Conservation (phyloP, 2,888 invertebrate species). For the Mylabris sibirica region DNA sequence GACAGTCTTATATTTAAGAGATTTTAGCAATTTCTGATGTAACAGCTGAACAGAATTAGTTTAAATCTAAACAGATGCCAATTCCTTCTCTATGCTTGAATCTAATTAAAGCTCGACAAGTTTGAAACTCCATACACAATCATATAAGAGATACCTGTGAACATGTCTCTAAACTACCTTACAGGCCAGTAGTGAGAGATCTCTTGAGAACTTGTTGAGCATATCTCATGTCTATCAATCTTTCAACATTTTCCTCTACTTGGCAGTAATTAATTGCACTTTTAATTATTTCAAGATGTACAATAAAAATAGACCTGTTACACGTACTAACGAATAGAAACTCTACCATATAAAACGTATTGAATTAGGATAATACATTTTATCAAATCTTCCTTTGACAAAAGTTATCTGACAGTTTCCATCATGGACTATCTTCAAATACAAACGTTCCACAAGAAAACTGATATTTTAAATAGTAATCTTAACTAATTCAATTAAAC, state of each 20-base stretch:
- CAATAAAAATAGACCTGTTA: not conserved
- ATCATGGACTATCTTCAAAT: slow-evolving; percentile 44
- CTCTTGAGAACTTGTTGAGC: slow-evolving; percentile 17
- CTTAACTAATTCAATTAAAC: slow-evolving; percentile 27
- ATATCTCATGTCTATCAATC: slow-evolving; percentile 15
- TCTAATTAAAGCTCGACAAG: slow-evolving; percentile 10
- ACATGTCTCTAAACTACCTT: not conserved
- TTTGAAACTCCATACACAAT: slow-evolving; percentile 5
- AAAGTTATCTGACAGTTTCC: slow-evolving; percentile 35
- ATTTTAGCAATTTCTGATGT: slow-evolving; percentile 15
- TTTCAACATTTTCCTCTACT: not conserved
- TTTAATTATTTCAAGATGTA: slow-evolving; percentile 10
- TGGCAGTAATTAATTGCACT: not conserved
- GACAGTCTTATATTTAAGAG: slow-evolving; percentile 15
- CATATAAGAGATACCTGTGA: slow-evolving; percentile 12
- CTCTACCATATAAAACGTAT: not conserved
- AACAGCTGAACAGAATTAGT: slow-evolving; percentile 16
- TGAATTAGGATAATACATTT: not conserved
- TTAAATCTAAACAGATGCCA: slow-evolving; percentile 14
- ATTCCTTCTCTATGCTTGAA: slow-evolving; percentile 12
- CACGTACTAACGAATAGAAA: not conserved
- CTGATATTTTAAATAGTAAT: slow-evolving; percentile 24
- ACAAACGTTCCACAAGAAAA: slow-evolving; percentile 32
- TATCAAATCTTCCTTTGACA: slow-evolving; percentile 33
- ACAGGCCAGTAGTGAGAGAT: slow-evolving; percentile 1